Evolutionary conservation across 2,797 vertebrate genomes (phyloP).

Genomic region (Leontocebus nigricollis): DNA sequence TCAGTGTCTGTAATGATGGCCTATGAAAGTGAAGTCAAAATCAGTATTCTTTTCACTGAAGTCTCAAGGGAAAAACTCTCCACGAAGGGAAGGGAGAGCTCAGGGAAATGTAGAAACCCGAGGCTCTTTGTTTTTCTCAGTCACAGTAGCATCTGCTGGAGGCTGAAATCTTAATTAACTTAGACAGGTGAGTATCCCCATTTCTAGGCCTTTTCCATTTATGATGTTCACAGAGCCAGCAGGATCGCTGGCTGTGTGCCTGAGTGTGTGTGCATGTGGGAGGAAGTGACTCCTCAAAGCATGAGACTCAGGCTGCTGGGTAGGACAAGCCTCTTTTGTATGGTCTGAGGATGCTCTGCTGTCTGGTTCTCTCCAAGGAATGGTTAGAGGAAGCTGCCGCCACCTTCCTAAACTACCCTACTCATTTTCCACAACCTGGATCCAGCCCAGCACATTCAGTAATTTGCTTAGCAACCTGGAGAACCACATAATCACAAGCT

Average conservation of each 20-base stretch:
- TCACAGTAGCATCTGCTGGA: neutral
- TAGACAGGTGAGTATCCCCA: neutral
- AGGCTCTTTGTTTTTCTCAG: neutral
- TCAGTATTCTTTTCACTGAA: neutral
- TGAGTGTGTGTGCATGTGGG: fast-evolving
- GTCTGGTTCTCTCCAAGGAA: neutral
- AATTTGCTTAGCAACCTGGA: neutral
- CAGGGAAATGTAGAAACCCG: neutral
- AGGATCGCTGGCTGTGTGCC: neutral
- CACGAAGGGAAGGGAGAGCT: neutral
- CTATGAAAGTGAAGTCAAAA: neutral
- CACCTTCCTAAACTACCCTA: too few species aligned
- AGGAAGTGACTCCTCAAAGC: fast-evolving
- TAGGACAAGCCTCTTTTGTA: fast-evolving
- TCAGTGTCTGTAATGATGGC: fast-evolving
- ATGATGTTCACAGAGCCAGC: neutral
- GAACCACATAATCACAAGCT: neutral
- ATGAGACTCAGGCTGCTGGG: neutral
- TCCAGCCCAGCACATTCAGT: neutral
- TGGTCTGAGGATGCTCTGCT: neutral
- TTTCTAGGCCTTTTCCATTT: neutral
- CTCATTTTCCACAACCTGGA: neutral
- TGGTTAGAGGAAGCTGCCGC: fast-evolving
- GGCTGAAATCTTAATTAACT: slow-evolving; percentile 42
- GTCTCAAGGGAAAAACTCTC: neutral